Evolutionary conservation across 1,140 invertebrate genomes (phyloP), one percentile per base, ranked within the genome.

Genomic region (Nephila pilipes): DNA sequence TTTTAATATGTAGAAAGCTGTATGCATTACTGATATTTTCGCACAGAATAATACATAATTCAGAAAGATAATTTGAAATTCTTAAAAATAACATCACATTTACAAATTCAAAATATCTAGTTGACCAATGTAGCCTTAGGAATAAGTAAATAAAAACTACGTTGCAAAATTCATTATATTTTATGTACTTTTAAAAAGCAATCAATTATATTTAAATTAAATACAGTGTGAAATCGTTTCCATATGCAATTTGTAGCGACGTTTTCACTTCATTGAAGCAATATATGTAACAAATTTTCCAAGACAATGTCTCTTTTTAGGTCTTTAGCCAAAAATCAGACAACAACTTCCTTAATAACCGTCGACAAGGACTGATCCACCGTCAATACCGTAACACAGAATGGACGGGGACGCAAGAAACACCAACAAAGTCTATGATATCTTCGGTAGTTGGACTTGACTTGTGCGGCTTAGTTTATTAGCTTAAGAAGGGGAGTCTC

Each of bases 291-390:
- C 18, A 29, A 32, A 25, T 25, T 25, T 29, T 32, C 32, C 14
- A 29, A 75, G 63, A 65, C n/a, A 65, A n/a, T 75, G 46, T 1
- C 46, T 46, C 4, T 46, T 46, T 46, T 46, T 25, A 20, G 29
- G 32, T 75, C 69, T 18, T 75, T 75, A 75, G 69, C 32, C 69
- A 29, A 29, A 75, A 75, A 75, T 75, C 69, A 75, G 32, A 32
- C 69, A 32, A 75, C 69, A 29, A 75, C 32, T 75, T 29, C 69
- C 69, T 29, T 75, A 75, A 75, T 75, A 75, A 32, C 69, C 69
- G 69, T 32, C 36, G 69, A 75, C 69, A 75, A 32, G 32, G 69
- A 46, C 69, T 75, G 69, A 75, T 75, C 32, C 32, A 16, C 69
- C 32, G 69, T 36, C 69, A 29, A 75, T 75, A 18, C 69, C 69